Percentiles rank a stretch among this genome's conserved stretches.
Evolutionary conservation across 2,888 invertebrate species (phyloP).

Genomic region (Acanthacorydalis orientalis): DNA sequence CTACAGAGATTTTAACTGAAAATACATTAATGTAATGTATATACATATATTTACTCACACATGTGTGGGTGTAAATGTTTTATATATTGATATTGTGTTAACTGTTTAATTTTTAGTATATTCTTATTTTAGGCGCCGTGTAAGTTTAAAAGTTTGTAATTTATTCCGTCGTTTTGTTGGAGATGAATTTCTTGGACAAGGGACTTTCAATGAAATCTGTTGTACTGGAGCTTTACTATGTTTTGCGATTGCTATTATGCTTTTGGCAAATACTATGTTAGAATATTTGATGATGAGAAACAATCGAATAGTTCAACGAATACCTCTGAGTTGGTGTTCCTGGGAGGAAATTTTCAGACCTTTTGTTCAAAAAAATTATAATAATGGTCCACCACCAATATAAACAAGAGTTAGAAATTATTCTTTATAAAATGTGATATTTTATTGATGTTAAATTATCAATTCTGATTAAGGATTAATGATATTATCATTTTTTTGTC

Average conservation of each 20-base stretch:
- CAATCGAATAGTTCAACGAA: conserved; percentile 8
- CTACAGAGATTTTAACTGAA: no score
- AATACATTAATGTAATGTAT: no score
- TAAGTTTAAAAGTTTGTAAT: conserved; percentile 2
- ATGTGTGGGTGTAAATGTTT: no score
- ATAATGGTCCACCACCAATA: neutral
- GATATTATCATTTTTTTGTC: no score
- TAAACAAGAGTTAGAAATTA: no score
- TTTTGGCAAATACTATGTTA: conserved; percentile 20
- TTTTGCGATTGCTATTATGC: conserved; percentile 21
- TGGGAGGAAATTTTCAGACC: conserved; percentile 6
- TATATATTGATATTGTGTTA: no score
- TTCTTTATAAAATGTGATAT: no score
- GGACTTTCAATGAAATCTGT: conserved; percentile 19
- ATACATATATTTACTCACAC: no score
- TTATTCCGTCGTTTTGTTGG: conserved; percentile 6
- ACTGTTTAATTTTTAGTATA: no score
- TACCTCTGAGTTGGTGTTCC: conserved; percentile 4
- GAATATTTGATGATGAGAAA: conserved; percentile 19
- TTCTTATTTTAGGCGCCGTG: no score
- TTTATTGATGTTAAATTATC: neutral
- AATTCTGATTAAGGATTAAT: no score
- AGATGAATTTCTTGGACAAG: conserved; percentile 14
- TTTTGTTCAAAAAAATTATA: neutral
- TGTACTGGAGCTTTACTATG: conserved; percentile 21